These are phyloP conservation scores for Drosophila ogumai DNA, from an alignment of 1,140 invertebrate species.

Conservation along the genomic window DNA sequence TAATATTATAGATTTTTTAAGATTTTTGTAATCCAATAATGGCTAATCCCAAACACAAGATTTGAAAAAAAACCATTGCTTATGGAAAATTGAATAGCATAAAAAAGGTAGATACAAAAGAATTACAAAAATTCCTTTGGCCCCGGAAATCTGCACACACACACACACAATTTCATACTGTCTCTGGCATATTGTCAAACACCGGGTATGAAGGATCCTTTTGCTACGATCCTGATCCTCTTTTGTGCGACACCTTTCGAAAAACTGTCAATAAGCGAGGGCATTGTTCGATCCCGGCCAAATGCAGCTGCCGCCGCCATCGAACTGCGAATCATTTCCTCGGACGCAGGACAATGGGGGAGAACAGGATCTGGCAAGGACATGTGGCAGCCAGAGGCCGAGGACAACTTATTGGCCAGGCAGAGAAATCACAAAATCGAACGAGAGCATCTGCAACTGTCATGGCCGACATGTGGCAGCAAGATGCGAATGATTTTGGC, in stretches of 20 bases:
- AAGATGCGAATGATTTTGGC: conserved; percentile 74
- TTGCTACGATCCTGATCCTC: conserved; percentile 41
- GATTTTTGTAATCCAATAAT: neutral
- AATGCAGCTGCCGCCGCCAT: conserved; percentile 46
- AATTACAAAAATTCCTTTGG: conserved; percentile 29
- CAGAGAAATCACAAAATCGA: conserved; percentile 19
- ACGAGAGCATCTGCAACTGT: conserved; percentile 65
- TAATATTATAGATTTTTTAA: neutral
- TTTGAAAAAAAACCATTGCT: conserved; percentile 19
- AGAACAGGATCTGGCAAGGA: conserved; percentile 41
- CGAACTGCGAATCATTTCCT: conserved; percentile 48
- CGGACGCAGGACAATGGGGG: conserved; percentile 46
- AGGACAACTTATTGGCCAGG: conserved; percentile 66
- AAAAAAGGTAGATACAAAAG: conserved; percentile 23
- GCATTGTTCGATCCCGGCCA: conserved; percentile 36
- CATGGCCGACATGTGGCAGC: conserved; percentile 72
- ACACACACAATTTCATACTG: neutral
- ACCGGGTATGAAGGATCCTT: conserved; percentile 39
- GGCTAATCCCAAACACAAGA: neutral
- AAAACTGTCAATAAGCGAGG: conserved; percentile 78
- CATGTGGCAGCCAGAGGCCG: conserved; percentile 46
- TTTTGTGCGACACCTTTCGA: conserved; percentile 70
- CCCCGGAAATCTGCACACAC: conserved; percentile 55
- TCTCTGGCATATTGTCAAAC: conserved; percentile 42
- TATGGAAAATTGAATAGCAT: conserved; percentile 11